Evolutionary conservation across 2,797 vertebrate genomes (phyloP), one percentile per base, ranked within the genome.

Genomic region (Falco berigora): DNA sequence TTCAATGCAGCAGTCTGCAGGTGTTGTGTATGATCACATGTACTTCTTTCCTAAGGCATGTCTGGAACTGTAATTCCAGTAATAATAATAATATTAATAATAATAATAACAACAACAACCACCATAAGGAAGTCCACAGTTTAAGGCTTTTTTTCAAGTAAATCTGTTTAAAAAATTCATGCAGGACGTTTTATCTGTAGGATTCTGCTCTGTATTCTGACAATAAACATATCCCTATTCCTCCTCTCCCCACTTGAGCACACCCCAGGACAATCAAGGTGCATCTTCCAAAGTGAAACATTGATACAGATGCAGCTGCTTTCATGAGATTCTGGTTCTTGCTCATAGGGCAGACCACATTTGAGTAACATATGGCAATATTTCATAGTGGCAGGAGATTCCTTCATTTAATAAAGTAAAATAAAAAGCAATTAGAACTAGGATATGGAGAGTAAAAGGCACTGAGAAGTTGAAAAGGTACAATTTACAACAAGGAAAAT

Each of bases 61-160:
- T 42, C 81, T 63, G 71, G 74, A 86, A 56, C 68, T 46, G 28
- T 58, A 79, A 92, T 86, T 92, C 84, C 47, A 67, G 27, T 62
- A 72, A 20, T 69, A 58, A 2, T 44, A 71, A 16, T 66, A 79
- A 5, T 36, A 55, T 4, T 12, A 86, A 2, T 34, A 67, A 1
- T 18, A 38, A 6, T 25, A 86, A 0, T 34, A 67, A 4, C 32
- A 32, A 3, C 18, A 32, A 38, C 49, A 44, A 14, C 21, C 34
- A 14, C 21, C 34, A 30, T 34, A 5, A 23, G 8, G 5, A 85
- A 85, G 17, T 58, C 81, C 21, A n/a, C 32, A 28, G 11, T 78
- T 75, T 22, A 58, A 61, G 32, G 15, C 5, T 7, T 27, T 34
- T 49, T 21, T 34, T 28, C 5, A 83, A 44, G 25, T 22, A 46